Percentiles rank a stretch among this genome's conserved stretches.
phyloP scores from a whole-genome alignment of 2,888 invertebrate species.

The Gastrophysa polygoni region DNA sequence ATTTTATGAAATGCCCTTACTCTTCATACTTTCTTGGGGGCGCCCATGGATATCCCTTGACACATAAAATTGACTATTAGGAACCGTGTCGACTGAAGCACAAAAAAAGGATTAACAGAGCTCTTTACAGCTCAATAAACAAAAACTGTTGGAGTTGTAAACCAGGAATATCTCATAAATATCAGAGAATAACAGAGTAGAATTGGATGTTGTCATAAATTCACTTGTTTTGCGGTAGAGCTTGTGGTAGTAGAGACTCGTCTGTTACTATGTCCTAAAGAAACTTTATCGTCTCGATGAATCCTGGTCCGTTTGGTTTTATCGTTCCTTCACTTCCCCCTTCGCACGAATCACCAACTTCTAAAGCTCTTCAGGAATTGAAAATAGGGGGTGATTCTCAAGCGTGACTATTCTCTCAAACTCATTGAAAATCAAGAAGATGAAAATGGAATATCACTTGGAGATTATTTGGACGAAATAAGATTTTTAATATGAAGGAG shows the following conservation, averaged over 20 bases:
- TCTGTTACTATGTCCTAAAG: slow-evolving; percentile 7
- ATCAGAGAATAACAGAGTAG: slow-evolving; percentile 9
- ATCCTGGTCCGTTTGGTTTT: slow-evolving; percentile 6
- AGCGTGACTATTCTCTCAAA: no score
- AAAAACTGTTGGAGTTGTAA: slow-evolving; percentile 10
- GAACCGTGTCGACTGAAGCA: neutral
- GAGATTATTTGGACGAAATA: no score
- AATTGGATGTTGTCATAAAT: slow-evolving; percentile 16
- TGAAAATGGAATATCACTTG: no score
- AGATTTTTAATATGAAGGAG: no score
- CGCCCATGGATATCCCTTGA: no score
- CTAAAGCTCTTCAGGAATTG: neutral
- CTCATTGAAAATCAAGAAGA: no score
- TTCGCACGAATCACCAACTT: neutral
- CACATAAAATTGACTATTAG: neutral
- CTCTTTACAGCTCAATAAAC: slow-evolving; percentile 7
- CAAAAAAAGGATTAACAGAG: neutral
- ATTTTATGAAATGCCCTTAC: no score
- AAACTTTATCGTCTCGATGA: slow-evolving; percentile 7
- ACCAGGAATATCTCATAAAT: slow-evolving; percentile 15
- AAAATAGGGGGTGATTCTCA: no score
- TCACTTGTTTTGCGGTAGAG: slow-evolving; percentile 12
- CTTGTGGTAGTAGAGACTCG: slow-evolving; percentile 14
- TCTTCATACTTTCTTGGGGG: no score
- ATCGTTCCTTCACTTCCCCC: neutral